Percentiles rank a stretch among this genome's conserved stretches.
phyloP scores from a whole-genome alignment of 2,888 invertebrate species.

The Odontothrips loti region DNA sequence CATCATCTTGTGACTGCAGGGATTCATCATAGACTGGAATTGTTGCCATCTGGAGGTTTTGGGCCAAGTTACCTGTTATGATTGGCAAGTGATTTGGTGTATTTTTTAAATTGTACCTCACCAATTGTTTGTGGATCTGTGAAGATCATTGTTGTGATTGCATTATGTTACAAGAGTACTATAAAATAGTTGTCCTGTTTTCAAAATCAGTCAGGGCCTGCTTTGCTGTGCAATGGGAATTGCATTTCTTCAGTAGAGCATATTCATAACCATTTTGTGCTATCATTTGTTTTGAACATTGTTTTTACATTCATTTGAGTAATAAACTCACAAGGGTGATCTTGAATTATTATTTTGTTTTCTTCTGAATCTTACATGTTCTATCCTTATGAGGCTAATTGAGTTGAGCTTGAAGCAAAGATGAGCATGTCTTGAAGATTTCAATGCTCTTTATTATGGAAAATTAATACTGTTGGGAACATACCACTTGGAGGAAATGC shows the following conservation, averaged over 20 bases:
- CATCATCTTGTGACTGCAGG: neutral
- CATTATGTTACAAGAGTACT: neutral
- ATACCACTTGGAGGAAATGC: no score
- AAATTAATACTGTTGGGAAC: no score
- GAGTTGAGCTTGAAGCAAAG: no score
- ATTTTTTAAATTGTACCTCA: neutral
- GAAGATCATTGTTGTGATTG: neutral
- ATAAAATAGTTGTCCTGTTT: neutral
- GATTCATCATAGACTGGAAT: neutral
- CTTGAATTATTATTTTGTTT: neutral
- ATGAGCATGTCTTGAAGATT: no score
- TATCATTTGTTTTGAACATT: conserved; percentile 27
- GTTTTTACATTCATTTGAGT: conserved; percentile 27
- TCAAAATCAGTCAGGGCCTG: neutral
- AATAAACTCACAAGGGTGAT: conserved; percentile 23
- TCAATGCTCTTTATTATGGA: no score
- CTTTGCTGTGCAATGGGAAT: conserved; percentile 1
- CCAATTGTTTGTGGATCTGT: conserved; percentile 10
- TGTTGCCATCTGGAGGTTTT: neutral
- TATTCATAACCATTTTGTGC: conserved; percentile 20
- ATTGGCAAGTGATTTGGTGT: neutral
- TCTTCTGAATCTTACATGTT: neutral
- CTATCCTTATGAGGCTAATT: no score
- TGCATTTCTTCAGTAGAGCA: neutral
- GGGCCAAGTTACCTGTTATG: neutral